These are phyloP conservation scores for Cydia pomonella DNA, from an alignment of 1,140 invertebrate species.

Conservation along the genomic window DNA sequence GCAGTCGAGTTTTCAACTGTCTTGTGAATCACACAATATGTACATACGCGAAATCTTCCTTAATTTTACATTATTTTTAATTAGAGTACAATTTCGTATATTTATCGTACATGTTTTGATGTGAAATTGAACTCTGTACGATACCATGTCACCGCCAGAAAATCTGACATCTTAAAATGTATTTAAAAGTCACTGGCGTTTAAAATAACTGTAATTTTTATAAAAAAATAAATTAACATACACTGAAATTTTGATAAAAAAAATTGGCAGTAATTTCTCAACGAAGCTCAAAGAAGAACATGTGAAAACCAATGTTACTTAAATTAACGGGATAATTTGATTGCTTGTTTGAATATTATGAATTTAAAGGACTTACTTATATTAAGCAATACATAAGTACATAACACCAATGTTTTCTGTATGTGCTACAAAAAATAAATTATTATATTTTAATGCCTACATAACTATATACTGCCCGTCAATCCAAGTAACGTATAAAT, in stretches of 20 bases:
- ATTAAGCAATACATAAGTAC: not conserved
- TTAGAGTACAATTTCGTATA: no score
- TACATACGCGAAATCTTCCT: no score
- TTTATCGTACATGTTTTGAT: no score
- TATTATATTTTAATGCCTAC: not conserved
- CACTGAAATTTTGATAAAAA: no score
- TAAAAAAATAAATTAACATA: not conserved
- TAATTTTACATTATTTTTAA: no score
- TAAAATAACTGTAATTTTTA: not conserved
- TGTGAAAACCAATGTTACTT: not conserved
- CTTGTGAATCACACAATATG: no score
- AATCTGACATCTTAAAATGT: no score
- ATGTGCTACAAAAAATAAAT: not conserved
- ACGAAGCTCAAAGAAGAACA: no score
- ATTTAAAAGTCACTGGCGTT: not conserved
- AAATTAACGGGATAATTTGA: slow-evolving; percentile 8
- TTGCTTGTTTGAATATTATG: not conserved
- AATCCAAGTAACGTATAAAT: slow-evolving; percentile 17
- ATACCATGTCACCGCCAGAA: no score
- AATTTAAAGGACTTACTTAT: not conserved
- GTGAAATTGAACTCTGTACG: no score
- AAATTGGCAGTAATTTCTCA: no score
- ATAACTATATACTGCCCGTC: not conserved
- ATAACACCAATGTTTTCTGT: not conserved
- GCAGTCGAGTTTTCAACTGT: no score